Evolutionary conservation across 2,797 vertebrate species (phyloP).

Genomic region (Trachops cirrhosus): DNA sequence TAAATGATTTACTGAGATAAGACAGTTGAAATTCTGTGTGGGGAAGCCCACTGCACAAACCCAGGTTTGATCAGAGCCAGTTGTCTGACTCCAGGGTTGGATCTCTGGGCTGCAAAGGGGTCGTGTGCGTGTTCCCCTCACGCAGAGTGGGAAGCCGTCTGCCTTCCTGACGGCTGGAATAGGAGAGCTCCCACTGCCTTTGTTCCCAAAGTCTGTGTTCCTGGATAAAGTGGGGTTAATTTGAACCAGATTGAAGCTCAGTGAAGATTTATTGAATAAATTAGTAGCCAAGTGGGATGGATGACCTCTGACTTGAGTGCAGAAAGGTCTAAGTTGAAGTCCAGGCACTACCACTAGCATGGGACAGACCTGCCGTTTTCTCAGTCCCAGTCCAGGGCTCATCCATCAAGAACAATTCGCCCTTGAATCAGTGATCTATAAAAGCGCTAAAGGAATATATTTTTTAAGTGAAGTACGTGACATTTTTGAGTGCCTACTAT

Average conservation of each 20-base stretch:
- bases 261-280: conserved; percentile 3
- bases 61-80: not conserved
- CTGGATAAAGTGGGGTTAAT: not conserved
- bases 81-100: not conserved
- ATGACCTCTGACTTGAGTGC: not conserved
- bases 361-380: not conserved
- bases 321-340: not conserved
- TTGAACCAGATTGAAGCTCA: not conserved
- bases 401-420: not conserved
- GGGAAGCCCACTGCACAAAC: not conserved
- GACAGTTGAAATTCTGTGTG: not conserved
- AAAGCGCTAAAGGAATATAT: not conserved
- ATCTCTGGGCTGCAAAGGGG: not conserved
- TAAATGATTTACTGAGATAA: not conserved
- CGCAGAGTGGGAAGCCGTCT: accelerated
- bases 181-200: accelerated
- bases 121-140: accelerated
- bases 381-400: not conserved
- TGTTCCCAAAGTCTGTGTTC: not conserved
- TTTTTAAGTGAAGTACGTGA: not conserved
- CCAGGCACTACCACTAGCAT: not conserved
- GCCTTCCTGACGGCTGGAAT: accelerated
- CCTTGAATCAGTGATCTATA: not conserved
- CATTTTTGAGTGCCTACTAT: not conserved
- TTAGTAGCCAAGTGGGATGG: not conserved